Conservation (phyloP, 2,888 invertebrate genomes). For the Athalia cordata region DNA sequence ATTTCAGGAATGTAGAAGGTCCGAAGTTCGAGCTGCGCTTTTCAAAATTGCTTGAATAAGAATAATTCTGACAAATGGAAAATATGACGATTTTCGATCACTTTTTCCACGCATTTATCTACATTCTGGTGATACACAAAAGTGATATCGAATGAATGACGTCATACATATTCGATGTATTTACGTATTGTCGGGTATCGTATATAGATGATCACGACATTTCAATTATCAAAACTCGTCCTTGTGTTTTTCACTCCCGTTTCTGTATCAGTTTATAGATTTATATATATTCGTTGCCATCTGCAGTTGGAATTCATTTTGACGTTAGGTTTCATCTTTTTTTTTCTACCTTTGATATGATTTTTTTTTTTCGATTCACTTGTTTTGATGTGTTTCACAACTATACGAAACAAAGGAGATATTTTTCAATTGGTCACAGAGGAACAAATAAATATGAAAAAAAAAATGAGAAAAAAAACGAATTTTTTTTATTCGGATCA, state of each 20-base stretch:
- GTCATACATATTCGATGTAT: neutral
- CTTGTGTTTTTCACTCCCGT: neutral
- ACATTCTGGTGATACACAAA: neutral
- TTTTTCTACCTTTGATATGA: neutral
- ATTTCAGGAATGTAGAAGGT: too few species aligned
- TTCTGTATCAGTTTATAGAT: neutral
- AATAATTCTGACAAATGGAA: too few species aligned
- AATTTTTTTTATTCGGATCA: neutral
- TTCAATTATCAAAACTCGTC: constrained; percentile 26
- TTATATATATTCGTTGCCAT: too few species aligned
- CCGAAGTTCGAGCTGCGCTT: too few species aligned
- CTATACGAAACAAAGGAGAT: too few species aligned
- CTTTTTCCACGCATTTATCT: too few species aligned
- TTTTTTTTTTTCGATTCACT: neutral
- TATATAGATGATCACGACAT: constrained; percentile 13
- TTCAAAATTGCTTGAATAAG: too few species aligned
- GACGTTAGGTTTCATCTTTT: neutral
- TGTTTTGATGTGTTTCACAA: neutral
- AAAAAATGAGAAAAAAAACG: neutral
- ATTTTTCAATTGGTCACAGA: neutral
- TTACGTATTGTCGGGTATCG: too few species aligned
- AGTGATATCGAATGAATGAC: constrained; percentile 35
- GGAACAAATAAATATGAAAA: neutral
- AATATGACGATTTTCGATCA: too few species aligned
- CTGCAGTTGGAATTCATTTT: neutral